These are phyloP conservation scores for Azemiops feae DNA, from an alignment of 2,113 vertebrate species.

Conservation along the genomic window DNA sequence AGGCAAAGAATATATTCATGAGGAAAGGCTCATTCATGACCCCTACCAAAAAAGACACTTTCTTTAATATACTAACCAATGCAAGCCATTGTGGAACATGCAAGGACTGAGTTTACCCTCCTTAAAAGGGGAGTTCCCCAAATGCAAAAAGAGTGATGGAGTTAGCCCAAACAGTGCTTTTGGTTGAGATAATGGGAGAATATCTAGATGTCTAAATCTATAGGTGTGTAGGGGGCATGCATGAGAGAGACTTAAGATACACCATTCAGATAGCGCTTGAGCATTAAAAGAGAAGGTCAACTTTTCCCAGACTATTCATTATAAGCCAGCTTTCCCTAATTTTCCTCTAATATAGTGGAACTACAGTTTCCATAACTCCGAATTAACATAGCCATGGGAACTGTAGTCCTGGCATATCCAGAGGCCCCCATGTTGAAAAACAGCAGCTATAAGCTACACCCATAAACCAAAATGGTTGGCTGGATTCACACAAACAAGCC, in stretches of 20 bases:
- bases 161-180: neutral
- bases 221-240: neutral
- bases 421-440: neutral
- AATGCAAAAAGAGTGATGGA: neutral
- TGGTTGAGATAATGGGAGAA: neutral
- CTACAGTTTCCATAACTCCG: neutral
- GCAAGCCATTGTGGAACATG: neutral
- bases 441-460: neutral
- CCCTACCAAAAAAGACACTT: neutral
- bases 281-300: neutral
- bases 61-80: neutral
- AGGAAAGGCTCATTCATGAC: neutral
- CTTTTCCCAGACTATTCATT: neutral
- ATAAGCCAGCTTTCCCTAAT: neutral
- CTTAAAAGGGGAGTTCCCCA: neutral
- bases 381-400: neutral
- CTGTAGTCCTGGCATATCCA: neutral
- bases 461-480: neutral
- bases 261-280: too few species aligned
- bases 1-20: neutral
- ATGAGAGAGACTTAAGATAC: too few species aligned
- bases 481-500: neutral
- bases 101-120: neutral
- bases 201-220: neutral
- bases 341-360: neutral